Percentiles rank a stretch among this genome's conserved stretches.
Evolutionary conservation across 2,113 vertebrate genomes (phyloP).

Genomic region (Tympanuchus pallidicinctus): DNA sequence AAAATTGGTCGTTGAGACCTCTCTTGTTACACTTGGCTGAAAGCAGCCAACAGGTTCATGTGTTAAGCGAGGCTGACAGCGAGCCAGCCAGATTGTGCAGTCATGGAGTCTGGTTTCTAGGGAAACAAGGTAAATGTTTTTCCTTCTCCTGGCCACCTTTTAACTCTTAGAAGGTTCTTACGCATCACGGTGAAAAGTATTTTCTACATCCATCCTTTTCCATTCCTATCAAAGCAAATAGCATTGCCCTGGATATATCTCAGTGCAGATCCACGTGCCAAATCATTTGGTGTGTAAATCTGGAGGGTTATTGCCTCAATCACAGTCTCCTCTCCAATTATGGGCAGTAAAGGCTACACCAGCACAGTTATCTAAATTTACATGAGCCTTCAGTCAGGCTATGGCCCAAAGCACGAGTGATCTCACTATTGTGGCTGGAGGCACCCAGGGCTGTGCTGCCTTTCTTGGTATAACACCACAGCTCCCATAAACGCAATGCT

Average conservation of each 20-base stretch:
- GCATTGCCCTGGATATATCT: rapidly evolving
- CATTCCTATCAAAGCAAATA: rapidly evolving
- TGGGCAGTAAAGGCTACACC: background rate
- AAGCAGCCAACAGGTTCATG: slow-evolving; percentile 15
- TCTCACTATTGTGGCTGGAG: background rate
- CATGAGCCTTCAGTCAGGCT: background rate
- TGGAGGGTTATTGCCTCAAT: rapidly evolving
- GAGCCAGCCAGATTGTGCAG: slow-evolving; percentile 21
- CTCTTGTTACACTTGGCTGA: slow-evolving; percentile 25
- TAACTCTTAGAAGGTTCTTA: background rate
- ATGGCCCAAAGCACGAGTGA: rapidly evolving
- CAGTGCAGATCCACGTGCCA: rapidly evolving
- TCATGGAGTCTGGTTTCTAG: slow-evolving; percentile 52
- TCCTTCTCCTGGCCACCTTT: background rate
- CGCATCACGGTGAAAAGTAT: background rate
- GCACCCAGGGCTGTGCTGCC: background rate
- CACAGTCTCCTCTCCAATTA: rapidly evolving
- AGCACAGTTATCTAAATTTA: background rate
- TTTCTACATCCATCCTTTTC: background rate
- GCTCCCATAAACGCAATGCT: rapidly evolving
- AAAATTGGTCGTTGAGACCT: background rate
- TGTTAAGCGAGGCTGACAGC: background rate
- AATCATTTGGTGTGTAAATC: rapidly evolving
- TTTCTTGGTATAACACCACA: background rate
- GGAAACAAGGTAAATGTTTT: slow-evolving; percentile 71